A percentile compares a stretch with the other conserved stretches of the same genome.
phyloP scores from a whole-genome alignment of 2,113 vertebrate genomes.

The Emydocephalus ijimae region DNA sequence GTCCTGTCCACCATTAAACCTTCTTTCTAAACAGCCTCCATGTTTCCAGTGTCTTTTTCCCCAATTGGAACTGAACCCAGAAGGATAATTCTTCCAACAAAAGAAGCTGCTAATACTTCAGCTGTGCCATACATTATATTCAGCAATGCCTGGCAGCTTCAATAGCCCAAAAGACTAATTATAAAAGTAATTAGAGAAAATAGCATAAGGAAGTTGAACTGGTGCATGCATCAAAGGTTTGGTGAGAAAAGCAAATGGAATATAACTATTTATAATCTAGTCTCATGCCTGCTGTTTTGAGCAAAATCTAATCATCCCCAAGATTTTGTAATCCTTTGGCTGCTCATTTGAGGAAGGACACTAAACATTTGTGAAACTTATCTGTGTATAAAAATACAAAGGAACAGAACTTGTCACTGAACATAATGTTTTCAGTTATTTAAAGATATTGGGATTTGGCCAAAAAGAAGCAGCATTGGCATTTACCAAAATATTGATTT shows the following conservation, averaged over 20 bases:
- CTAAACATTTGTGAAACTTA: neutral
- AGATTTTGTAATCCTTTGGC: neutral
- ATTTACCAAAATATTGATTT: neutral
- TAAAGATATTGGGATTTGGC: neutral
- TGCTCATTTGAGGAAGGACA: neutral
- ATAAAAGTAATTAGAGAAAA: neutral
- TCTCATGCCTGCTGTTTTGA: neutral
- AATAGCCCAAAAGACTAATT: neutral
- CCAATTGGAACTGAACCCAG: too few species aligned
- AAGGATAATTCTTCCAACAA: too few species aligned
- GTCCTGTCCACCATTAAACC: too few species aligned
- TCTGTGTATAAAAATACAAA: neutral
- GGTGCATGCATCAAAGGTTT: neutral
- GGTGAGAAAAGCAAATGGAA: neutral
- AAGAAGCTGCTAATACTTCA: neutral
- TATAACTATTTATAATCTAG: neutral
- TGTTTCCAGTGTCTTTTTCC: too few species aligned
- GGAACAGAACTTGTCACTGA: neutral
- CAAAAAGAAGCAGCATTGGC: neutral
- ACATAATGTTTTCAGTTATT: neutral
- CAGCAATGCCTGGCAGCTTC: neutral
- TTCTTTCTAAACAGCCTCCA: too few species aligned
- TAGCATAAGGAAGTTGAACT: neutral
- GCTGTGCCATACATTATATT: neutral
- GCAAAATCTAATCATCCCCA: neutral